A percentile compares a stretch with the other conserved stretches of the same genome.
Evolutionary conservation across 2,797 vertebrate species (phyloP).

Genomic region (Coendou prehensilis): DNA sequence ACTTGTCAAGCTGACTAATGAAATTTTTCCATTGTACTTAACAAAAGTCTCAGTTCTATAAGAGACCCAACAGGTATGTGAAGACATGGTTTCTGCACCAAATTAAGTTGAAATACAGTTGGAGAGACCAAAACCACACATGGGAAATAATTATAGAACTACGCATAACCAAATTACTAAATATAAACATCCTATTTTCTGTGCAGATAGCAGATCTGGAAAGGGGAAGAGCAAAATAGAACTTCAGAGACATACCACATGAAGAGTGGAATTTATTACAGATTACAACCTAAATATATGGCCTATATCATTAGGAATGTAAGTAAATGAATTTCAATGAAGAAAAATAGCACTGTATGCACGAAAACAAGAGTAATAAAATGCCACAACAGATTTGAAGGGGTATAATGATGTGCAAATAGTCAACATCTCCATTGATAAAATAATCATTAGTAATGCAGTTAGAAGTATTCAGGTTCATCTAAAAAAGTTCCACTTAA

Average conservation of each 20-base stretch:
- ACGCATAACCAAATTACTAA: constrained; percentile 50
- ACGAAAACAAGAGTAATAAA: constrained; percentile 41
- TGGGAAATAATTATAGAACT: neutral
- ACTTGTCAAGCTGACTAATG: neutral
- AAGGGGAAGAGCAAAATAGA: constrained; percentile 30
- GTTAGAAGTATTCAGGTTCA: neutral
- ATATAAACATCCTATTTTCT: neutral
- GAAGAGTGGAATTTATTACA: neutral
- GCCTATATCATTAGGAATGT: neutral
- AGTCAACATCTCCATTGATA: neutral
- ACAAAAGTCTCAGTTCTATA: neutral
- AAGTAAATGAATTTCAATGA: constrained; percentile 39
- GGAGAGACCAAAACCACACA: neutral
- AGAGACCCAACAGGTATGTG: neutral
- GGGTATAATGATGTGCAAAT: neutral
- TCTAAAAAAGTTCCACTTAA: neutral
- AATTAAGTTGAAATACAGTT: neutral
- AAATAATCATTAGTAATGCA: neutral
- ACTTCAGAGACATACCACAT: neutral
- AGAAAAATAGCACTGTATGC: neutral
- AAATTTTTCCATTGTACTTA: neutral
- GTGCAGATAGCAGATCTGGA: neutral
- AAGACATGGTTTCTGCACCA: neutral
- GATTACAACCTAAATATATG: constrained; percentile 26
- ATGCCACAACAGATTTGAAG: constrained; percentile 4